Conservation (phyloP, 2,888 invertebrate species). For the Zygothrica quintamaculata region DNA sequence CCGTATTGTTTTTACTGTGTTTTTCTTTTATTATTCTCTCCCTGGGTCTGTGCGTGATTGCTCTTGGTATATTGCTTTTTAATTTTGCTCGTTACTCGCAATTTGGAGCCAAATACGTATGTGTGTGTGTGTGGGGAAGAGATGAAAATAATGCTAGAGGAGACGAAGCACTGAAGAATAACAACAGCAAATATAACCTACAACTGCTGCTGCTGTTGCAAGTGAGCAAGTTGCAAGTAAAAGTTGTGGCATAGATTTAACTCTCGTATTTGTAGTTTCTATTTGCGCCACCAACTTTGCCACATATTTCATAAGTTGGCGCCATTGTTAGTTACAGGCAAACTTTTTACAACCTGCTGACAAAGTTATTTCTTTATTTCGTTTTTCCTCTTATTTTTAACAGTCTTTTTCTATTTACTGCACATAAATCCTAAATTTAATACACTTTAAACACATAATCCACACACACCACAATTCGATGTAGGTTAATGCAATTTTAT, state of each 20-base stretch:
- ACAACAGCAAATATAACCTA: not conserved
- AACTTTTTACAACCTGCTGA: constrained; percentile 64
- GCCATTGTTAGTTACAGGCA: constrained; percentile 31
- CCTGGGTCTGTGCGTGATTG: constrained; percentile 66
- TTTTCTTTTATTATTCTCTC: constrained; percentile 1
- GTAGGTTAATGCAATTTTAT: too few species aligned
- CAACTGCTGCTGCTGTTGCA: constrained; percentile 10
- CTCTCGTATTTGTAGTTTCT: constrained; percentile 46
- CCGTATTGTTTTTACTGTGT: not conserved
- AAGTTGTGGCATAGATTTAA: constrained; percentile 27
- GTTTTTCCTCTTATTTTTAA: too few species aligned
- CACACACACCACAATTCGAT: too few species aligned
- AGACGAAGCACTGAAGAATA: not conserved
- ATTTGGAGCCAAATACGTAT: constrained; percentile 49
- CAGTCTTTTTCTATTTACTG: constrained; percentile 28
- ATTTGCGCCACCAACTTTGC: constrained; percentile 57
- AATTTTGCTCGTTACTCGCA: constrained; percentile 73
- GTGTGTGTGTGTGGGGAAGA: constrained; percentile 29
- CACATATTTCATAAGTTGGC: constrained; percentile 64
- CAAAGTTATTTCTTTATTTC: too few species aligned
- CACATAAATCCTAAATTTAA: constrained; percentile 49
- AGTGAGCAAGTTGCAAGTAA: not conserved
- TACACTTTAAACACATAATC: constrained; percentile 35
- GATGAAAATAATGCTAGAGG: too few species aligned
- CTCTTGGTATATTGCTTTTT: constrained; percentile 78